These are phyloP conservation scores for Allacma fusca DNA, from an alignment of 2,888 invertebrate species.

Conservation along the genomic window DNA sequence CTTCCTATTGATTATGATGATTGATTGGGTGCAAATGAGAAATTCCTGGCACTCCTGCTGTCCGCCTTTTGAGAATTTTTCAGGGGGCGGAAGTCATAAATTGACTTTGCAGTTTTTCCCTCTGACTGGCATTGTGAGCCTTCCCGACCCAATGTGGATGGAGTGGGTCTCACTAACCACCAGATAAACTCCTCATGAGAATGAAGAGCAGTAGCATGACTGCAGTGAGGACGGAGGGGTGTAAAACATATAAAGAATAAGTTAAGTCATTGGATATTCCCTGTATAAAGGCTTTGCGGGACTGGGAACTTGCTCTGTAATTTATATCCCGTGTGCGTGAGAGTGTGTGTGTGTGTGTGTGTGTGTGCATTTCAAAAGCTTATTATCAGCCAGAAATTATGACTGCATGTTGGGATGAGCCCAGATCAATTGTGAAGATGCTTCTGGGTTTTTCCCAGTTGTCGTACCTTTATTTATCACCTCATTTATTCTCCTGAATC, in stretches of 20 bases:
- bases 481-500: conserved; percentile 23
- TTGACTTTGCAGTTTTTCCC: background rate
- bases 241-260: background rate
- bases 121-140: too few species aligned
- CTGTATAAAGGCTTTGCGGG: background rate
- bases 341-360: conserved; percentile 10
- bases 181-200: too few species aligned
- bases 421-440: conserved; percentile 35
- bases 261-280: conserved; percentile 10
- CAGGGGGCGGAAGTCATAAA: conserved; percentile 33
- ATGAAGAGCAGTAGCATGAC: background rate
- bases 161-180: too few species aligned
- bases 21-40: conserved; percentile 51
- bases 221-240: background rate
- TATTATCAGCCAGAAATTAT: conserved; percentile 25
- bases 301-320: conserved; percentile 9
- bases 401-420: conserved; percentile 10
- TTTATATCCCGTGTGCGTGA: conserved; percentile 17
- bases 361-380: conserved; percentile 9
- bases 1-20: conserved; percentile 47
- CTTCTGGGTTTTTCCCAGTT: conserved; percentile 34
- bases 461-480: conserved; percentile 34
- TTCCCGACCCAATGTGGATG: too few species aligned
- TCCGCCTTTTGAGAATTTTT: conserved; percentile 36
- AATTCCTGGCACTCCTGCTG: conserved; percentile 40